A percentile compares a stretch with the other conserved stretches of the same genome.
phyloP scores from a whole-genome alignment of 2,113 vertebrate species.

The Aspidoscelis tigris region DNA sequence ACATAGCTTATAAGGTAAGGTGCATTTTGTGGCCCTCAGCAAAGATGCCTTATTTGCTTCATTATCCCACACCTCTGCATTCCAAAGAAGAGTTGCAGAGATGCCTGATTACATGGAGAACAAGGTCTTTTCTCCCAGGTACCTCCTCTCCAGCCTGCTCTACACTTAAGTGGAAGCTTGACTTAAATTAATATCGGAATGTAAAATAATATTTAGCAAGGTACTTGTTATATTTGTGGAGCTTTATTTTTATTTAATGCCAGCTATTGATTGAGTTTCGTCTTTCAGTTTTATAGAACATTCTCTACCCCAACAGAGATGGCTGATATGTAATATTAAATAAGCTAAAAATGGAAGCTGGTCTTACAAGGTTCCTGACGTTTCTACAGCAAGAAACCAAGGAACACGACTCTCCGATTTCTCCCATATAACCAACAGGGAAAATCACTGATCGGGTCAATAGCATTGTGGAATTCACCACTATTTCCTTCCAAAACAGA shows the following conservation, averaged over 20 bases:
- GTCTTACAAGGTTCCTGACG: constrained; percentile 4
- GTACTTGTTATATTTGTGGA: neutral
- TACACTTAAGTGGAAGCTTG: too few species aligned
- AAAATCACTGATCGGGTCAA: constrained; percentile 9
- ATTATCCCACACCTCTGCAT: too few species aligned
- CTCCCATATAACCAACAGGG: constrained; percentile 5
- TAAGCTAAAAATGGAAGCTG: too few species aligned
- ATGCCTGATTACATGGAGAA: too few species aligned
- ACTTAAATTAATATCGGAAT: neutral
- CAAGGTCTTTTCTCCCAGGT: too few species aligned
- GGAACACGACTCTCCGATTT: constrained; percentile 26
- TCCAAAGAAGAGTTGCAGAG: too few species aligned
- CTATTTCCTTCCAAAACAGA: neutral
- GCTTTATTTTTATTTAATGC: neutral
- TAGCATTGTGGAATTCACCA: constrained; percentile 15
- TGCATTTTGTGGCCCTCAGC: too few species aligned
- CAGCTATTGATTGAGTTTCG: neutral
- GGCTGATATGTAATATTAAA: neutral
- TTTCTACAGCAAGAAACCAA: neutral
- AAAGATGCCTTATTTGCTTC: too few species aligned
- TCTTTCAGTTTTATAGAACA: constrained; percentile 2
- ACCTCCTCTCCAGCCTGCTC: too few species aligned
- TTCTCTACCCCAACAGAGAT: neutral
- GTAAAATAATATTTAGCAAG: neutral
- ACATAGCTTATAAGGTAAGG: too few species aligned